Conservation (phyloP, 2,797 vertebrate genomes). For the Nothura maculosa region DNA sequence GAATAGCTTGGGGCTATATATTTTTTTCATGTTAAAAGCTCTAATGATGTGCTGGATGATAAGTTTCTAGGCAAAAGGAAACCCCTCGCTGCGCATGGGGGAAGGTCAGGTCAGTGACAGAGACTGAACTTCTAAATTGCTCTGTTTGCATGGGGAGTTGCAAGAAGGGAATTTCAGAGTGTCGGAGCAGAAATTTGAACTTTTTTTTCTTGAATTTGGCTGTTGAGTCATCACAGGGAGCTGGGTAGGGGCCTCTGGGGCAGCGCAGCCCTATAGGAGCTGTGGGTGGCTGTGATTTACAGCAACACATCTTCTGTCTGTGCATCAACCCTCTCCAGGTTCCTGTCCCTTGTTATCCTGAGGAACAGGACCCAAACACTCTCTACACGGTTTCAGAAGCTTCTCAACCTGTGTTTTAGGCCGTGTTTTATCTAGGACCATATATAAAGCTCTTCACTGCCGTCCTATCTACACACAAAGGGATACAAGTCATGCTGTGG, state of each 20-base stretch:
- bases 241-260: not conserved
- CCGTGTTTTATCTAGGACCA: conserved; percentile 9
- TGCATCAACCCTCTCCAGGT: not conserved
- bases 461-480: not conserved
- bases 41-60: conserved; percentile 65
- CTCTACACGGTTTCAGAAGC: not conserved
- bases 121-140: conserved; percentile 59
- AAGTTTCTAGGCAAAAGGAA: conserved; percentile 58
- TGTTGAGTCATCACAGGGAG: not conserved
- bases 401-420: not conserved
- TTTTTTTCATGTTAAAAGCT: conserved; percentile 68
- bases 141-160: conserved; percentile 40
- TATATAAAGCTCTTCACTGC: not conserved
- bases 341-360: not conserved
- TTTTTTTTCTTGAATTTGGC: conserved; percentile 31
- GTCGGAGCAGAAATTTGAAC: not conserved
- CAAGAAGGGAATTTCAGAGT: conserved; percentile 36
- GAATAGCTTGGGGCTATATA: conserved; percentile 42
- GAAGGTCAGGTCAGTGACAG: conserved; percentile 58
- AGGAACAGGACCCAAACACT: not conserved
- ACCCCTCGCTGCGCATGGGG: not conserved
- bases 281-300: not conserved
- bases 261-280: too few relatives aligned
- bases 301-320: not conserved
- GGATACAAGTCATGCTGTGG: conserved; percentile 3